These are phyloP conservation scores for Coenobita brevimanus DNA, from an alignment of 1,140 invertebrate genomes.

Conservation along the genomic window DNA sequence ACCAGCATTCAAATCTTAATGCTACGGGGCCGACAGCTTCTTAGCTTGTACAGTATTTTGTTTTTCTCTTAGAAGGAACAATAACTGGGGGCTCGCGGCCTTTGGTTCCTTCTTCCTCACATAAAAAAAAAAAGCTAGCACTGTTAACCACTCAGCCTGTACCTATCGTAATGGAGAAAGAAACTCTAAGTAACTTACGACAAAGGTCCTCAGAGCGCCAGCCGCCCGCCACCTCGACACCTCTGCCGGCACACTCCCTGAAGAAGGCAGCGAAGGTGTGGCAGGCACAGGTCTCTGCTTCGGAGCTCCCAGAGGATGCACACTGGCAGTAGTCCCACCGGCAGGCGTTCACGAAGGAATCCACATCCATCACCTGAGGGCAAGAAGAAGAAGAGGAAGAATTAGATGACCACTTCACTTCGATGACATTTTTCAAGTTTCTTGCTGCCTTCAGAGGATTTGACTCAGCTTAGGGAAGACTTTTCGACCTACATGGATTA, in stretches of 20 bases:
- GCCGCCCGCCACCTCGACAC: conserved; percentile 77
- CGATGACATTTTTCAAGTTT: too few relatives aligned
- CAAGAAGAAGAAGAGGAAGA: conserved; percentile 28
- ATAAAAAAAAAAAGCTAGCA: too few relatives aligned
- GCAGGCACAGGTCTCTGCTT: conserved; percentile 79
- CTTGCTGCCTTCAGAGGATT: too few relatives aligned
- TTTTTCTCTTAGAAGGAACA: too few relatives aligned
- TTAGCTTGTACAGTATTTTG: too few relatives aligned
- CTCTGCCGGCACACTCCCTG: conserved; percentile 81
- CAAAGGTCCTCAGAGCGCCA: conserved; percentile 81
- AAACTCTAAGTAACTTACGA: conserved; percentile 58
- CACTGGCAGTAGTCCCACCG: conserved; percentile 91
- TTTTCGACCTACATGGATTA: too few relatives aligned
- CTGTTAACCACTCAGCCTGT: too few relatives aligned
- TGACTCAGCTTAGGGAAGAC: too few relatives aligned
- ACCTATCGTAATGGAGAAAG: neutral
- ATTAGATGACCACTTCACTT: neutral
- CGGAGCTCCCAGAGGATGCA: conserved; percentile 73
- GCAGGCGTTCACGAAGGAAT: conserved; percentile 85
- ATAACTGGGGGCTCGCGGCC: too few relatives aligned
- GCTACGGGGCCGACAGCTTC: too few relatives aligned
- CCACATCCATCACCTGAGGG: conserved; percentile 82
- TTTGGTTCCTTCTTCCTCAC: too few relatives aligned
- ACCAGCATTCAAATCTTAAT: too few relatives aligned
- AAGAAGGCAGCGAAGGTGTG: conserved; percentile 84